Evolutionary conservation across 1,140 invertebrate genomes (phyloP), one percentile per base, ranked within the genome.

Genomic region (Copidosoma floridanum): DNA sequence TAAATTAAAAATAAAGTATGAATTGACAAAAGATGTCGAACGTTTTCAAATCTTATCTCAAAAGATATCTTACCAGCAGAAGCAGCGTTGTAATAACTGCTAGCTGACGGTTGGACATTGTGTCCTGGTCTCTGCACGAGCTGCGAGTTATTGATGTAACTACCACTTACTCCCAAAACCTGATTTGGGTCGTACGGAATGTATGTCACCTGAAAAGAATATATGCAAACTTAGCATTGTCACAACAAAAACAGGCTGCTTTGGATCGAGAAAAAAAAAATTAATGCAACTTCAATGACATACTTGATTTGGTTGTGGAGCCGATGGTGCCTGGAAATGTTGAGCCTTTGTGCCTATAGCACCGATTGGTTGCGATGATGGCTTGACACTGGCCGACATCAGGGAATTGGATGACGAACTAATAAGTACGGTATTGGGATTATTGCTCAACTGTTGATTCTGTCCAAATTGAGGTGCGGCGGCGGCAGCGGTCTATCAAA

Each of bases 341-440:
- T 74, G 68, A 50, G 77, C 79, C 74, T 88, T 88, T 12, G 86
- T 84, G 64, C 91, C 90, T 70, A 95, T 90, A 61, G 92, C 87
- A 68, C 90, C 88, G 71, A 93, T 91, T 70, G 86, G 88, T 79
- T 92, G 90, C 51, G 86, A 85, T 11, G 89, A 89, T 18, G 90
- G 90, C 74, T 95, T 95, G 14, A 94, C 90, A 64, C 87, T 89
- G 35, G 92, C 90, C 1, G 92, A 94, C 91, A 95, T 94, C 44
- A 94, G 82, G 20, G 92, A 93, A 77, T 92, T 93, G 8, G 89
- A 88, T 8, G 89, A 89, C 24, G 92, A 93, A 48, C 91, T 93
- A 58, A 95, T 94, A 61, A 96, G 85, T 54, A 94, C 90, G 24
- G 92, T 92, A 68, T 88, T 94, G 23, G 92, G 91, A 80, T 90